Base-by-base conservation (phyloP, 2,113 vertebrate genomes). In the Lepus timidus region DNA sequence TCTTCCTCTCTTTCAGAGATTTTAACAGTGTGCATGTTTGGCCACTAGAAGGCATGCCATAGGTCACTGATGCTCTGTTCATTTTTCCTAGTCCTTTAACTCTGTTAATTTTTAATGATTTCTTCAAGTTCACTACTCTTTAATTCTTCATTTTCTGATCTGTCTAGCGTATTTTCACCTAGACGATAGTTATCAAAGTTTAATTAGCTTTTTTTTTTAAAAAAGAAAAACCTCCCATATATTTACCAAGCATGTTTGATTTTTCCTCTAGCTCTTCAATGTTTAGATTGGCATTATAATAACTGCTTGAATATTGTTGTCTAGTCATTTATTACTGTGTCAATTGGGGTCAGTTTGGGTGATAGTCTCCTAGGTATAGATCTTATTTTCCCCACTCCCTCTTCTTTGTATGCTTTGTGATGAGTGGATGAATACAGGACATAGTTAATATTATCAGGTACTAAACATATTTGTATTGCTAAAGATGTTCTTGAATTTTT, bases 261-360 rank as follows among this genome's bases (percentile, higher is more conserved):
- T 14, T 80, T 87, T 71, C 1, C 23, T 93, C 8, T 80, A 64
- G 27, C 55, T 80, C 75, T 87, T 64, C 23, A 2, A 64, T 4
- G 6, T 64, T 31, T 62, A 39, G 49, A 81, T 52, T 87, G 39
- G 9, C 44, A 87, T 80, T 93, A 73, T 51, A 36, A 73, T 9
- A 86, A 86, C 55, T 52, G 31, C 25, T 73, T 36, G 58, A 93
- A 52, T 39, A 9, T 81, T 44, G 76, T 93, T 82, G 12, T 70
- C 14, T 74, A 31, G 71, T 92, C 62, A 78, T 33, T 88, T n/a
- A 44, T 65, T 82, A n/a, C 29, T 80, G 8, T 9, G 25, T 73
- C 39, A 93, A 80, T 80, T 13, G 88, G 68, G n/a, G 22, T 93
- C 52, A n/a, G n/a, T 64, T 93, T 74, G 61, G 33, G 13, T 73